phyloP scores from a whole-genome alignment of 2,113 vertebrate species.

The Nannospalax galili region DNA sequence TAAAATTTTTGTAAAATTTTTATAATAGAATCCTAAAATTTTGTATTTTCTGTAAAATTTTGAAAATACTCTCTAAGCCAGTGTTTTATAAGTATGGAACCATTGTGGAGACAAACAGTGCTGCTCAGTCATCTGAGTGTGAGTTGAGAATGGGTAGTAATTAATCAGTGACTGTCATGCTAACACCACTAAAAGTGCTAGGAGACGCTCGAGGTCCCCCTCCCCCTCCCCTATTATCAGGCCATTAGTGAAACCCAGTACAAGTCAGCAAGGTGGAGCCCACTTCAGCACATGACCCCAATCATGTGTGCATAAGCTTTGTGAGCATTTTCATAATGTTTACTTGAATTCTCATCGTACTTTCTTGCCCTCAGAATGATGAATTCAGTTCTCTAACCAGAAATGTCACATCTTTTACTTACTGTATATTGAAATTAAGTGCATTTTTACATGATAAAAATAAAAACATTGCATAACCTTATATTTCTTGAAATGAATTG shows the following conservation, averaged over 20 bases:
- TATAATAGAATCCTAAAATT: not conserved
- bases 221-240: conserved; percentile 87
- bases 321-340: not conserved
- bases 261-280: conserved; percentile 80
- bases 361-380: not conserved
- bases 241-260: conserved; percentile 88
- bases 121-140: conserved; percentile 53
- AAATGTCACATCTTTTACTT: not conserved
- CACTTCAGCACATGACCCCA: conserved; percentile 79
- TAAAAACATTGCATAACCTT: not conserved
- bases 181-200: conserved; percentile 82
- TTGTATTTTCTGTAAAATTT: conserved; percentile 49
- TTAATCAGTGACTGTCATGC: conserved; percentile 87
- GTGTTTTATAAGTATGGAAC: conserved; percentile 41
- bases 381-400: not conserved
- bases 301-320: conserved; percentile 43
- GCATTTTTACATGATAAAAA: not conserved
- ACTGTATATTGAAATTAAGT: conserved; percentile 34
- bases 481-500: conserved; percentile 65
- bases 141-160: conserved; percentile 80
- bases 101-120: conserved; percentile 2
- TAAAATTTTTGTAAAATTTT: not conserved
- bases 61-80: conserved; percentile 51
- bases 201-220: conserved; percentile 81
- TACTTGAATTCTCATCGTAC: not conserved